phyloP scores from a whole-genome alignment of 2,113 vertebrate species.

The Irena cyanogastra region DNA sequence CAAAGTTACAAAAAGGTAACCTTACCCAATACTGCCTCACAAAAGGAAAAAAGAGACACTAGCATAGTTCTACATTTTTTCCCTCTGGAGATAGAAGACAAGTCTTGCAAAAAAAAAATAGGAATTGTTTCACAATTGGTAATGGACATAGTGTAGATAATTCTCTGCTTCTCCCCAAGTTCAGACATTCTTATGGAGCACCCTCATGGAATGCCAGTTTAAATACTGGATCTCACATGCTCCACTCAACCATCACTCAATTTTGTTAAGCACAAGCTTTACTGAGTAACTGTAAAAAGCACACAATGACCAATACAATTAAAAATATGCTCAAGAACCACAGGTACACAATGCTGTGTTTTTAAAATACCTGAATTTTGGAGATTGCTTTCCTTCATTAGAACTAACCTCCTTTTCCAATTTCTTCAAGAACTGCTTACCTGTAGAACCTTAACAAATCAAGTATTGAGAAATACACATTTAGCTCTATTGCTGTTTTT shows the following conservation, averaged over 20 bases:
- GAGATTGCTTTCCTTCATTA: neutral
- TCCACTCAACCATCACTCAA: neutral
- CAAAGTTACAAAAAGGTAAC: neutral
- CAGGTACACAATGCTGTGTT: neutral
- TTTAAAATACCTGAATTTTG: neutral
- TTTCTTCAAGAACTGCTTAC: neutral
- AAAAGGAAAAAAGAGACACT: neutral
- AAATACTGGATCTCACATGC: neutral
- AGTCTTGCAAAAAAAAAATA: neutral
- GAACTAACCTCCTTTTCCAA: neutral
- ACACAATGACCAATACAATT: neutral
- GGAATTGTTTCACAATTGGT: neutral
- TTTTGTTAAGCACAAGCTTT: neutral
- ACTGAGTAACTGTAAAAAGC: neutral
- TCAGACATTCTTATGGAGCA: neutral
- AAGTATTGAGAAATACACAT: neutral
- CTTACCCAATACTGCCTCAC: neutral
- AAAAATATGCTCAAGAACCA: neutral
- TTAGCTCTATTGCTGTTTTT: neutral
- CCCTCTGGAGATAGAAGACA: neutral
- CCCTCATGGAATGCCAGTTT: neutral
- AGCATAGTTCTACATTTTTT: neutral
- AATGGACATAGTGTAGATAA: accelerated
- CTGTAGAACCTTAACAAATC: neutral
- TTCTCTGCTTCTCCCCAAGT: neutral